Conservation (phyloP, 2,113 vertebrate genomes). For the Spea bombifrons region DNA sequence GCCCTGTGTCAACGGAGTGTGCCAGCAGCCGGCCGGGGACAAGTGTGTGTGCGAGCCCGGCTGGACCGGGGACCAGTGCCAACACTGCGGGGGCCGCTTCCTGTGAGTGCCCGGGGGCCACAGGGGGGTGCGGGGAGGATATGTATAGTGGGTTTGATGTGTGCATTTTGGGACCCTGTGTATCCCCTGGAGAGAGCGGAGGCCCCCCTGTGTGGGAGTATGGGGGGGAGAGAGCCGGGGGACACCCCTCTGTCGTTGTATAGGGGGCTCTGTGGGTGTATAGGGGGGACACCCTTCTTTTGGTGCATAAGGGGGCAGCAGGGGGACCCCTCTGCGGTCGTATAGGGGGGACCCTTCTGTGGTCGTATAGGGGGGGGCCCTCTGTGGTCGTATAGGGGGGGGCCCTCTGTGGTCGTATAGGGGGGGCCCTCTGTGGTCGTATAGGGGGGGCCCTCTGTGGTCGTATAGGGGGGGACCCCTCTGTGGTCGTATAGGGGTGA, state of each 20-base stretch:
- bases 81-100: slow-evolving; percentile 96
- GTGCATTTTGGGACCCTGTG: too few species aligned
- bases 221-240: too few species aligned
- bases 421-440: not conserved
- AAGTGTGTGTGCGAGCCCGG: slow-evolving; percentile 82
- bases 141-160: too few species aligned
- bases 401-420: not conserved
- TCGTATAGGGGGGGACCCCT: not conserved
- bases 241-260: too few species aligned
- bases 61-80: slow-evolving; percentile 95
- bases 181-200: too few species aligned
- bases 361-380: not conserved
- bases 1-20: slow-evolving; percentile 85
- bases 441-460: not conserved
- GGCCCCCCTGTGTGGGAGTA: too few species aligned
- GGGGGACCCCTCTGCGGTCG: not conserved
- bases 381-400: not conserved
- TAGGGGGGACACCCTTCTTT: not conserved
- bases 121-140: not conserved
- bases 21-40: slow-evolving; percentile 77
- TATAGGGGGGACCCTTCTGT: not conserved
- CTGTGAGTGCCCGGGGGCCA: slow-evolving; percentile 67
- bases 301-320: not conserved
- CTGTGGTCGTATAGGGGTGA: not conserved
- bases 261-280: not conserved